A percentile compares a stretch with the other conserved stretches of the same genome.
Conservation (phyloP, 2,797 vertebrate genomes). For the Selene dorsalis region DNA sequence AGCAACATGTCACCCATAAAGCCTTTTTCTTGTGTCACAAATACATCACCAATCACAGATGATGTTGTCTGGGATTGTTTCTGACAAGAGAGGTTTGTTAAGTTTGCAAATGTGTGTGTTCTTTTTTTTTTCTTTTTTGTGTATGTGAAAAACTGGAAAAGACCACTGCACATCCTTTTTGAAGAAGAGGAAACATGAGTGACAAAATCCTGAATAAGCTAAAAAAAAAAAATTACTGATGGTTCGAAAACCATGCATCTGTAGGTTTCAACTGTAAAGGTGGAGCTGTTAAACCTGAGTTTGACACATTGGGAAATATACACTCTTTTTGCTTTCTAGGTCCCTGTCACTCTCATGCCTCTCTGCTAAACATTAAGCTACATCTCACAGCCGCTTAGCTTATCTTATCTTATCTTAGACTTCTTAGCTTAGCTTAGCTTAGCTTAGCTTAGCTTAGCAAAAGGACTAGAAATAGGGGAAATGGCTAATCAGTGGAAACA, state of each 20-base stretch:
- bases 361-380: neutral
- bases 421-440: neutral
- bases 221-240: conserved; percentile 43
- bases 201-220: conserved; percentile 75
- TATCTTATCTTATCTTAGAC: no score
- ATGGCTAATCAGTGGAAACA: no score
- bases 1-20: conserved; percentile 59
- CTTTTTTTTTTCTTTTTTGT: conserved; percentile 40
- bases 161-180: conserved; percentile 80
- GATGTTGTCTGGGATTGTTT: conserved; percentile 58
- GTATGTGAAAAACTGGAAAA: conserved; percentile 80
- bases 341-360: neutral
- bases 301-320: conserved; percentile 15
- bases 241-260: conserved; percentile 32
- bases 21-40: conserved; percentile 67
- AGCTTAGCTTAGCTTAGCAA: neutral
- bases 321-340: neutral
- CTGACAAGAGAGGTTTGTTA: conserved; percentile 46
- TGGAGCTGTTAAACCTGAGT: conserved; percentile 30
- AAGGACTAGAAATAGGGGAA: neutral
- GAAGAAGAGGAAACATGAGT: conserved; percentile 59
- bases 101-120: conserved; percentile 53
- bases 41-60: conserved; percentile 42
- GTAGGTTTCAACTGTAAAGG: conserved; percentile 53
- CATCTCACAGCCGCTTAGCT: neutral